These are phyloP conservation scores for Megamerina dolium DNA, from an alignment of 2,888 invertebrate species.

Conservation along the genomic window DNA sequence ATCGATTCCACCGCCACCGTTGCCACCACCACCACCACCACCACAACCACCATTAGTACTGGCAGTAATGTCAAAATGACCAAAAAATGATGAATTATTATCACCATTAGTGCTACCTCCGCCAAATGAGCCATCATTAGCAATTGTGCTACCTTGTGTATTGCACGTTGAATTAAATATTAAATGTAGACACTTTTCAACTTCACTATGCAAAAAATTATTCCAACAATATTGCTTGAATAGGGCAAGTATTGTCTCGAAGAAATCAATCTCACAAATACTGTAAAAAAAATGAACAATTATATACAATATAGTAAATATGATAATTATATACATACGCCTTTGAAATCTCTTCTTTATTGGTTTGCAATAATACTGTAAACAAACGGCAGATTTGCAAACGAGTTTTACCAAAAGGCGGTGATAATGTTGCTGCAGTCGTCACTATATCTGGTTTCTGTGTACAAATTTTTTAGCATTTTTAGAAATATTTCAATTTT, in stretches of 20 bases:
- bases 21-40: conserved; percentile 5
- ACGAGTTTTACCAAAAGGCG: conserved; percentile 73
- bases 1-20: conserved; percentile 12
- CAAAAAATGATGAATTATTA: conserved; percentile 20
- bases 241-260: conserved; percentile 68
- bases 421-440: conserved; percentile 64
- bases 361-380: conserved; percentile 67
- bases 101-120: conserved; percentile 20
- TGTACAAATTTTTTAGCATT: background rate
- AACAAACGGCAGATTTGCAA: conserved; percentile 75
- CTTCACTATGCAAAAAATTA: conserved; percentile 91
- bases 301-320: background rate
- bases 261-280: conserved; percentile 53
- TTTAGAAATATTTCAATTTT: background rate
- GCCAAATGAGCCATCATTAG: conserved; percentile 28
- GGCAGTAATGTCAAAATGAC: conserved; percentile 23
- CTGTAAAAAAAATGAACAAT: conserved; percentile 19
- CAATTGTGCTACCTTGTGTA: conserved; percentile 27
- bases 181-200: conserved; percentile 70
- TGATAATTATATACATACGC: conserved; percentile 50
- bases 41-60: conserved; percentile 13
- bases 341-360: conserved; percentile 64
- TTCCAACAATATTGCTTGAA: conserved; percentile 89
- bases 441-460: conserved; percentile 62
- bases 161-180: conserved; percentile 58